phyloP scores from a whole-genome alignment of 2,797 vertebrate genomes.

The Myripristis jacobus region DNA sequence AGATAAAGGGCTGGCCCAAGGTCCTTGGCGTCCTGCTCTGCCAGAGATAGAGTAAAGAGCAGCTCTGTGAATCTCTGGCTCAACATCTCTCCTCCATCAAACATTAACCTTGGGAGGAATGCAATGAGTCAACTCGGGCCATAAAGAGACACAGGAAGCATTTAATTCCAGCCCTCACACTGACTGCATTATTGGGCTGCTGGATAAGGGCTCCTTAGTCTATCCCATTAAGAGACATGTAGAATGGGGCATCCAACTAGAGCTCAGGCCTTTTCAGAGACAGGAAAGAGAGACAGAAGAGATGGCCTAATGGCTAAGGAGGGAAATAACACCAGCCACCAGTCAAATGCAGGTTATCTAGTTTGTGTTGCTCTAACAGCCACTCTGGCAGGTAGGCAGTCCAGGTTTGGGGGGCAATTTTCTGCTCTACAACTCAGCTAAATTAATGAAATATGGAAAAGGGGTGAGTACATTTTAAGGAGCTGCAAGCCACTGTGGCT shows the following conservation, averaged over 20 bases:
- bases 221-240: constrained; percentile 63
- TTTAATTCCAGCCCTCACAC: constrained; percentile 81
- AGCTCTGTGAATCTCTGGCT: constrained; percentile 79
- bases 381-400: neutral
- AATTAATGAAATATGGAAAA: constrained; percentile 2
- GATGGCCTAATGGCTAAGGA: constrained; percentile 28
- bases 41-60: constrained; percentile 74
- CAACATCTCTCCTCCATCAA: constrained; percentile 71
- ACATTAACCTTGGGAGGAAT: constrained; percentile 82
- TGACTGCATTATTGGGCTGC: constrained; percentile 78
- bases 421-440: neutral
- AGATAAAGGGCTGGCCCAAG: constrained; percentile 55
- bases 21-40: constrained; percentile 47
- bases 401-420: neutral
- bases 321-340: constrained; percentile 46
- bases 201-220: constrained; percentile 80
- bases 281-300: constrained; percentile 66
- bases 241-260: constrained; percentile 71
- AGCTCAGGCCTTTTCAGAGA: constrained; percentile 64
- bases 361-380: neutral
- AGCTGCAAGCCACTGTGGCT: no score
- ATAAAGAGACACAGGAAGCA: constrained; percentile 82
- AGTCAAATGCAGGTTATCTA: constrained; percentile 20
- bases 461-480: neutral
- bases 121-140: constrained; percentile 77